Base-by-base conservation (phyloP, 2,888 invertebrate genomes). In the Chironomus riparius region DNA sequence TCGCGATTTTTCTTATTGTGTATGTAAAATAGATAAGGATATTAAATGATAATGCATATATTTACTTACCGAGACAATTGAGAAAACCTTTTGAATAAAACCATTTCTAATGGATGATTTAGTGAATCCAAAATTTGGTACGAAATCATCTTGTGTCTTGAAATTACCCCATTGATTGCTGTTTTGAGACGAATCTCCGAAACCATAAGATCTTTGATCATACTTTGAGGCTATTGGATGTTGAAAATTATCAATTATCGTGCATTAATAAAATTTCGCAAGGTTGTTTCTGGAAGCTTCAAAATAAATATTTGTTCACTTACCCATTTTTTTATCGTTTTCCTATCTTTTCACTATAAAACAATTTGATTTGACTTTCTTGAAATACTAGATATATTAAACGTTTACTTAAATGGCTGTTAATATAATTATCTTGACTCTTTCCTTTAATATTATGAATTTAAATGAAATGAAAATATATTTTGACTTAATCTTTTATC, bases 21-120 rank as follows among this genome's bases (percentile, higher is more conserved):
- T 38, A 38, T 1, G 38, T 10, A 4, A 38, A 10, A 10, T 4
- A 38, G 38, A 38, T 38, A 38, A 38, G 38, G 10, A 4, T 10
- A 1, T 10, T 7, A 38, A 56, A 5, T 4, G 18, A 56, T 18
- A 15, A n/a, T 56, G 18, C 7, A 15, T 38, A 76, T 69, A n/a
- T n/a, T n/a, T n/a, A n/a, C n/a, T 76, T 47, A 86, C 83, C 86
- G 88, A 87, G 69, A 92, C 82, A 78, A 92, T 91, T 22, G 88
- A 86, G 81, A 91, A 92, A 12, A 92, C 92, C 86, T 90, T 94
- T 83, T 91, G 86, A 74, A 92, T 89, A 81, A 93, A 93, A 0
- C 89, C 88, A 80, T 87, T 87, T 73, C 93, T 85, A 78, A 93
- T 91, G 78, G 87, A 85, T 80, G 89, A 87, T 79, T 92, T 91